phyloP scores from a whole-genome alignment of 2,797 vertebrate species.

The Schizopygopsis pylzovi region DNA sequence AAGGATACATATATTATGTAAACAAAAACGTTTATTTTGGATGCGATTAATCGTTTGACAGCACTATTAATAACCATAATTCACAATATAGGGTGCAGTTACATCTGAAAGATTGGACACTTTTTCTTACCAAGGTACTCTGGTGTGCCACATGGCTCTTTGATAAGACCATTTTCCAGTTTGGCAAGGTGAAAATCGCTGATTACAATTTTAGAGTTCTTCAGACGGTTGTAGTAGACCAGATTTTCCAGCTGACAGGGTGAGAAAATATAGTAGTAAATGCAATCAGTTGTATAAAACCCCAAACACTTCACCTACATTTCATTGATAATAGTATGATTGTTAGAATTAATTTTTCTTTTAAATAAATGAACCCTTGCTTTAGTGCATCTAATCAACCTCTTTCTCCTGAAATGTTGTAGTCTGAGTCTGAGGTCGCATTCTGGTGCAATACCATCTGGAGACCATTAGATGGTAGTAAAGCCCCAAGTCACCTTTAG shows the following conservation, averaged over 20 bases:
- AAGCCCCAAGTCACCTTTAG: slow-evolving; percentile 85
- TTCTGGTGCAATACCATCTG: slow-evolving; percentile 28
- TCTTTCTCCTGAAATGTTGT: not conserved
- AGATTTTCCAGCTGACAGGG: slow-evolving; percentile 90
- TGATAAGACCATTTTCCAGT: slow-evolving; percentile 95
- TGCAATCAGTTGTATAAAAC: not conserved
- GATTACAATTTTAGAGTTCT: slow-evolving; percentile 99
- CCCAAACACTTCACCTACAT: not conserved
- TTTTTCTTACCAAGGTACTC: slow-evolving; percentile 91
- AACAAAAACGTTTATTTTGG: too few relatives aligned
- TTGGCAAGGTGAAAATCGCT: slow-evolving; percentile 98
- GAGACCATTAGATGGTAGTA: slow-evolving; percentile 55
- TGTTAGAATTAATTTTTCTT: not conserved
- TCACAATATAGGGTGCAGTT: not conserved
- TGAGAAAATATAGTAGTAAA: slow-evolving; percentile 28
- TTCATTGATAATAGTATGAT: not conserved
- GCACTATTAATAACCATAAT: not conserved
- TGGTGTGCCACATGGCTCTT: slow-evolving; percentile 96
- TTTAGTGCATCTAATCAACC: not conserved
- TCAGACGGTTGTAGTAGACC: slow-evolving; percentile 96
- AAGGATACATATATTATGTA: too few relatives aligned
- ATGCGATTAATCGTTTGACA: too few relatives aligned
- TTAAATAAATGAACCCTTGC: not conserved
- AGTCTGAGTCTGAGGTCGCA: not conserved
- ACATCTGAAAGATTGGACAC: not conserved